Base-by-base conservation (phyloP, 1,140 invertebrate genomes). In the Homalodisca vitripennis region DNA sequence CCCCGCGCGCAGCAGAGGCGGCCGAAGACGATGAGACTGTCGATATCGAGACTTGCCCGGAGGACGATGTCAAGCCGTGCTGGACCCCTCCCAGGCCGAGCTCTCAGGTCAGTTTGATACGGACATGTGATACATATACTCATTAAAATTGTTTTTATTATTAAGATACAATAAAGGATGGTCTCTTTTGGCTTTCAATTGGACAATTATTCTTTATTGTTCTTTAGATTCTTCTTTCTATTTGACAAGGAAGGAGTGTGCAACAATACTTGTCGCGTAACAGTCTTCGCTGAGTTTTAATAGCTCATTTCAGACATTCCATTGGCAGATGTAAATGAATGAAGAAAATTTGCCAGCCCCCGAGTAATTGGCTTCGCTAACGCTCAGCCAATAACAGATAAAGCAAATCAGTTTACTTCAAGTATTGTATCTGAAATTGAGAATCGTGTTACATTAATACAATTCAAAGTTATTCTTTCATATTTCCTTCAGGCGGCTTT, bases 11-110 rank as follows among this genome's bases (percentile, higher is more conserved):
- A 12, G 60, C 55, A 46, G 12, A 20, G 13, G 67, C 69, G n/a
- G 29, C 48, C 22, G 64, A 64, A 12, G 74, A 75, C 20, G 70
- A 72, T 14, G 75, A 73, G 29, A 72, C 71, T 14, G 74, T 77
- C 12, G 76, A 77, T 63, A 76, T 77, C 20, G 76, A 77, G 51
- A 77, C 75, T 1, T 77, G 73, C 20, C 70, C 73, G 10, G 74
- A 77, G 34, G 75, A 77, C 31, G 71, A 73, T 1, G 64, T 71
- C 20, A 73, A 74, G 41, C 72, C 73, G 17, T 46, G 53, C 31
- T 73, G 72, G 71, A 66, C 22, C 22, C 66, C 66, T 13, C 47
- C n/a, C 2, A 57, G 65, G 10, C 71, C 62, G 1, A 17, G 46
- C 22, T 17, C 67, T 1, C 66, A 64, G 70, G 67, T 71, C 6